phyloP scores from a whole-genome alignment of 2,888 invertebrate species.

The Marasmarcha lunaedactyla region DNA sequence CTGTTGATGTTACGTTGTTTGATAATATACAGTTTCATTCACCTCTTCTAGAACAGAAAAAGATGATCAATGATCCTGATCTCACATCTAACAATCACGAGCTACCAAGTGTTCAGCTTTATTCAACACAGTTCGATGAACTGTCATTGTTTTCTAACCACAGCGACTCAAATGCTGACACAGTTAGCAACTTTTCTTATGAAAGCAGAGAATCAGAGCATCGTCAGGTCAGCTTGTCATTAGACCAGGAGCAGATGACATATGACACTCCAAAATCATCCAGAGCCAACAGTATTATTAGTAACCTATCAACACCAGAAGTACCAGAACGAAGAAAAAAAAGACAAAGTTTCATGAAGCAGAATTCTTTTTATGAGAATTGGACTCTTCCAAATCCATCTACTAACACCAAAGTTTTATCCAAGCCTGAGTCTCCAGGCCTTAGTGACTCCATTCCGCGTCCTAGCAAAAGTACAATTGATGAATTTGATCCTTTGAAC shows the following conservation, averaged over 20 bases:
- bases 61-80: constrained; percentile 27
- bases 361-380: constrained; percentile 53
- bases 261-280: constrained; percentile 52
- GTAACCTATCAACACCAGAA: constrained; percentile 35
- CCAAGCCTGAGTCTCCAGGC: constrained; percentile 8
- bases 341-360: constrained; percentile 36
- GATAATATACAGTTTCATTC: constrained; percentile 75
- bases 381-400: constrained; percentile 37
- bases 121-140: constrained; percentile 41
- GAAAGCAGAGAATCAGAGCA: constrained; percentile 40
- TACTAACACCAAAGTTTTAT: constrained; percentile 12
- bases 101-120: constrained; percentile 33
- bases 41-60: constrained; percentile 62
- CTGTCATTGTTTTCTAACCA: constrained; percentile 44
- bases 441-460: constrained; percentile 20
- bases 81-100: constrained; percentile 18
- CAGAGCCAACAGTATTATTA: constrained; percentile 38
- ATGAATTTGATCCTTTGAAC: constrained; percentile 78
- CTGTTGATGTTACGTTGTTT: constrained; percentile 70
- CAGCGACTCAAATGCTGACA: constrained; percentile 47
- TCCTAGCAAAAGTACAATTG: constrained; percentile 72
- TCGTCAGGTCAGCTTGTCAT: constrained; percentile 19
- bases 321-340: constrained; percentile 40
- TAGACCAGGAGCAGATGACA: constrained; percentile 30
- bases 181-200: constrained; percentile 41